Percentiles rank a stretch among this genome's conserved stretches.
phyloP scores from a whole-genome alignment of 2,888 invertebrate species.

The Eledona agricola region DNA sequence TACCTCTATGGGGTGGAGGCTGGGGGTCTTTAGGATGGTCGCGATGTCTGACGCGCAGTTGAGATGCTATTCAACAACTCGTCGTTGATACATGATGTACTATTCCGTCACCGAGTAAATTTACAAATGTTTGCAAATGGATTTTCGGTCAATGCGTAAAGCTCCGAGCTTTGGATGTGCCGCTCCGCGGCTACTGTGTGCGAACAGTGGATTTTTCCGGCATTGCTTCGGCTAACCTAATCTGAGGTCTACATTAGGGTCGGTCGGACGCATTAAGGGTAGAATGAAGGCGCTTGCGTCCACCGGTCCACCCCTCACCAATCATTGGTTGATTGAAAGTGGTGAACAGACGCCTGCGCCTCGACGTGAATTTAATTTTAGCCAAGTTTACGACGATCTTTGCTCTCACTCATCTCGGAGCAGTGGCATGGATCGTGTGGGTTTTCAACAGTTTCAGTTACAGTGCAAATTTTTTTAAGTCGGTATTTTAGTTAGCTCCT shows the following conservation, averaged over 20 bases:
- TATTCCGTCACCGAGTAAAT: too few relatives aligned
- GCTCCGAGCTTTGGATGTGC: too few relatives aligned
- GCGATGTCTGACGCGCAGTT: constrained; percentile 3
- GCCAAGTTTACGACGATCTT: constrained; percentile 44
- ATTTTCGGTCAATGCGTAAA: too few relatives aligned
- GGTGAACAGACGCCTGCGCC: constrained; percentile 50
- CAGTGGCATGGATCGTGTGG: constrained; percentile 5
- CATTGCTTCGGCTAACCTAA: constrained; percentile 57
- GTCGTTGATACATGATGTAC: too few relatives aligned
- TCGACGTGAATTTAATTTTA: constrained; percentile 45
- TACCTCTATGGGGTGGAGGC: constrained; percentile 49
- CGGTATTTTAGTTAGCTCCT: too few relatives aligned
- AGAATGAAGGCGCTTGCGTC: constrained; percentile 53
- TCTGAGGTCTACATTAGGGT: constrained; percentile 60
- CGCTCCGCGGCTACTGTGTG: constrained; percentile 8
- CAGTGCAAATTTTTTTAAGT: too few relatives aligned
- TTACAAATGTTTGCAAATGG: too few relatives aligned
- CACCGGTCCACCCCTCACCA: constrained; percentile 48
- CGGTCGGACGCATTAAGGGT: constrained; percentile 59
- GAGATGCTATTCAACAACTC: too few relatives aligned
- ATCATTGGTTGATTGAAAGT: constrained; percentile 48
- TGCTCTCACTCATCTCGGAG: constrained; percentile 35
- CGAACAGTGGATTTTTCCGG: constrained; percentile 55
- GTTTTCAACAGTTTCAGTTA: constrained; percentile 6
- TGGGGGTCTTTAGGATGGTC: constrained; percentile 15